A percentile compares a stretch with the other conserved stretches of the same genome.
Evolutionary conservation across 2,797 vertebrate genomes (phyloP).

Genomic region (Cyclura pinguis): DNA sequence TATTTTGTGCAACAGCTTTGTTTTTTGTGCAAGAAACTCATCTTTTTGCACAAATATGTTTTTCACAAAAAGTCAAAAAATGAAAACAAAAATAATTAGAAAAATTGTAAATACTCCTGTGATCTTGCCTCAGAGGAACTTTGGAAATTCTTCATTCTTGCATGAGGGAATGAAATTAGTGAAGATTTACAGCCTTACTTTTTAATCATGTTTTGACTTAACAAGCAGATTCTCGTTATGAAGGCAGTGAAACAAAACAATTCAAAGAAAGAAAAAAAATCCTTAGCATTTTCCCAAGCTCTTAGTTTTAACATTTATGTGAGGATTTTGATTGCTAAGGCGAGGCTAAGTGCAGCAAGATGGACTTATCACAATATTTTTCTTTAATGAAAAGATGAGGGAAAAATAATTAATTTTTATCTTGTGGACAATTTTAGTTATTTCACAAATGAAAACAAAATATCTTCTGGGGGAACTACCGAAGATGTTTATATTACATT

Average conservation of each 20-base stretch:
- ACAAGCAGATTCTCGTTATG: background rate
- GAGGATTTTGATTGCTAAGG: slow-evolving; percentile 53
- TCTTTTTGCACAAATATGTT: no score
- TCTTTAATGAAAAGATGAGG: slow-evolving; percentile 59
- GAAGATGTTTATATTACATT: slow-evolving; percentile 73
- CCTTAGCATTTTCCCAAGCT: background rate
- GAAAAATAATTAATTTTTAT: slow-evolving; percentile 63
- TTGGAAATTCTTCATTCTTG: no score
- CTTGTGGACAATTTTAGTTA: slow-evolving; percentile 53
- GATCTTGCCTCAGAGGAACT: no score
- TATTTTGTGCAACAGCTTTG: no score
- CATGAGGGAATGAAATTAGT: no score
- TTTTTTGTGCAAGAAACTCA: no score
- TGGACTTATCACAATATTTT: slow-evolving; percentile 59
- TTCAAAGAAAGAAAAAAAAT: background rate
- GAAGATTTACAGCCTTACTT: background rate
- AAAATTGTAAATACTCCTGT: no score
- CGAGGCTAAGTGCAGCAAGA: slow-evolving; percentile 44
- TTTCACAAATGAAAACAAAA: slow-evolving; percentile 75
- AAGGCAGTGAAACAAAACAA: background rate
- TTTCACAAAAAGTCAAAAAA: no score
- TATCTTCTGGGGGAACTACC: slow-evolving; percentile 67
- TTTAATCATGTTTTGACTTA: background rate
- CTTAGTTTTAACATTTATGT: slow-evolving; percentile 32
- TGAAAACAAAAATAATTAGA: no score